Evolutionary conservation across 2,888 invertebrate genomes (phyloP).

Genomic region (Anagyrus pseudococci): DNA sequence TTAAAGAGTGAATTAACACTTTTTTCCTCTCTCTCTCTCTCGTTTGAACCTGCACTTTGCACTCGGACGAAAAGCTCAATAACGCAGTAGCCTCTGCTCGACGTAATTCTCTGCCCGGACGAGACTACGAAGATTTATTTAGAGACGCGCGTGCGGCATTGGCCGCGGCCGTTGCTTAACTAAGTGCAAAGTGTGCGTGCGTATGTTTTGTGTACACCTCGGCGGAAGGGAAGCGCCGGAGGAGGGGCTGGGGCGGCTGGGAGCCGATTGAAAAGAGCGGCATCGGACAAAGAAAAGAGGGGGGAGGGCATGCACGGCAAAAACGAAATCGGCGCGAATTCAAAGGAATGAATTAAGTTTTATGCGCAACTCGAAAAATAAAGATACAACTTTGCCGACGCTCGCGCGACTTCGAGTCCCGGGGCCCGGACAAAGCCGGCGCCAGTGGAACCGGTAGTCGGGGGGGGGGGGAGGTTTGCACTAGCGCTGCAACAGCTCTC

Average conservation of each 20-base stretch:
- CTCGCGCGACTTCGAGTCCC: not conserved
- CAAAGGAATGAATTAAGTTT: conserved; percentile 37
- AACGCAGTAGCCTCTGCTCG: no score
- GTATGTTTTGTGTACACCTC: not conserved
- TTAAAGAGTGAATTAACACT: no score
- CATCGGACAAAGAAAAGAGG: not conserved
- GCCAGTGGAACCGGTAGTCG: no score
- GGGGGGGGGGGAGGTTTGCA: no score
- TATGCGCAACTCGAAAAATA: conserved; percentile 29
- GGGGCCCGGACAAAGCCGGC: conserved; percentile 31
- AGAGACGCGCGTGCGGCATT: no score
- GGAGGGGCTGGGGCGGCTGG: not conserved
- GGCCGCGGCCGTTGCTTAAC: conserved; percentile 24
- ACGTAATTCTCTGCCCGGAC: not conserved
- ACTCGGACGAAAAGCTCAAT: no score
- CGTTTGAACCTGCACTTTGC: no score
- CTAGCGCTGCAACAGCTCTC: conserved; percentile 19
- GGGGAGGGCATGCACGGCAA: not conserved
- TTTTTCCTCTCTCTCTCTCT: no score
- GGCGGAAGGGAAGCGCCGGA: not conserved
- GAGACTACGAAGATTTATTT: no score
- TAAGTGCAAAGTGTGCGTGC: conserved; percentile 6
- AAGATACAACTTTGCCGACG: conserved; percentile 18
- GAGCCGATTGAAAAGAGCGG: not conserved
- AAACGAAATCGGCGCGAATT: conserved; percentile 22